These are phyloP conservation scores for Fistularia tabacaria DNA, from an alignment of 2,797 vertebrate species.

Conservation along the genomic window DNA sequence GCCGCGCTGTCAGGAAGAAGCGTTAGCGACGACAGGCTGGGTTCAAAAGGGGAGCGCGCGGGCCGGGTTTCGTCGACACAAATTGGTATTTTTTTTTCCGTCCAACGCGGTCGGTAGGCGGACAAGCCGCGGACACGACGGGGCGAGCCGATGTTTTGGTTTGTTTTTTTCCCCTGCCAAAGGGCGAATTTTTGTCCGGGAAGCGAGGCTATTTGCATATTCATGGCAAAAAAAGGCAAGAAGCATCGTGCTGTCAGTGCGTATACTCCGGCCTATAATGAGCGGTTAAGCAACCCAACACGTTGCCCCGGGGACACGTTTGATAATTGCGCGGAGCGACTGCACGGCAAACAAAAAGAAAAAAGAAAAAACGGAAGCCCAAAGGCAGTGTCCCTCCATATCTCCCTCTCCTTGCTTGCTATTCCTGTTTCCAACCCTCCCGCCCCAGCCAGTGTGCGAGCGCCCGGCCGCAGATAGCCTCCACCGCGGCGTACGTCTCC, in stretches of 20 bases:
- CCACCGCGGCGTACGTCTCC: too few species aligned
- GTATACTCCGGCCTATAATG: constrained; percentile 22
- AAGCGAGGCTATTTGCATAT: constrained; percentile 42
- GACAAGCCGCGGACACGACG: too few species aligned
- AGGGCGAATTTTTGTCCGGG: constrained; percentile 42
- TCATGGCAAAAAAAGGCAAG: constrained; percentile 34
- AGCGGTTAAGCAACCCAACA: constrained; percentile 38
- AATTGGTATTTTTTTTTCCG: constrained; percentile 57
- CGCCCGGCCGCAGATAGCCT: too few species aligned
- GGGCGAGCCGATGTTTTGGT: constrained; percentile 7
- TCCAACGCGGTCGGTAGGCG: constrained; percentile 35
- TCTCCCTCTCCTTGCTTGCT: constrained; percentile 6
- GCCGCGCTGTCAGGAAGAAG: too few species aligned
- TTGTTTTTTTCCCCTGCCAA: constrained; percentile 11
- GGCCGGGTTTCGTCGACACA: constrained; percentile 30
- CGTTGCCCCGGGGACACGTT: constrained; percentile 39
- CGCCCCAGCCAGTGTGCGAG: not conserved
- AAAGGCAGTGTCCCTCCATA: constrained; percentile 23
- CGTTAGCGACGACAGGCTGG: too few species aligned
- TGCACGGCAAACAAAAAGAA: constrained; percentile 30
- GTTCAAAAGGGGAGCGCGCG: too few species aligned
- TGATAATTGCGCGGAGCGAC: constrained; percentile 33
- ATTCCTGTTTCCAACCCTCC: not conserved
- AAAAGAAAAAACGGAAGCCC: constrained; percentile 11
- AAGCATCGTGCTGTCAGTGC: constrained; percentile 35